phyloP scores from a whole-genome alignment of 2,797 vertebrate genomes.

The Smutsia gigantea region DNA sequence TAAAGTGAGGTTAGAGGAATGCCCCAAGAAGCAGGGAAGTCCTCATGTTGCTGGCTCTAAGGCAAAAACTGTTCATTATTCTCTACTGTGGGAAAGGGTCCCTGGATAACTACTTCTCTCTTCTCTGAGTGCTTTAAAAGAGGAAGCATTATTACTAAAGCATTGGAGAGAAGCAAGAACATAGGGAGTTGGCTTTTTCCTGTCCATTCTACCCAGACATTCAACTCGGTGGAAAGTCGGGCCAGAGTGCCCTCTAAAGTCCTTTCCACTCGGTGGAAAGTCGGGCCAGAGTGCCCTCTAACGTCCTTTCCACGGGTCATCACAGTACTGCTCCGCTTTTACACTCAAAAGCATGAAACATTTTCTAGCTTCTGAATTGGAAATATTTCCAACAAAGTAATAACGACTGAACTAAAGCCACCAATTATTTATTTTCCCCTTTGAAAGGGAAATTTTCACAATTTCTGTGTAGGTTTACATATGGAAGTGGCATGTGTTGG shows the following conservation, averaged over 20 bases:
- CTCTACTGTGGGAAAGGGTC: background rate
- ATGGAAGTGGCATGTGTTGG: background rate
- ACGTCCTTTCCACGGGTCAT: slow-evolving; percentile 38
- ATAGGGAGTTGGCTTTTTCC: background rate
- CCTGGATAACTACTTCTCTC: background rate
- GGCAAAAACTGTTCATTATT: background rate
- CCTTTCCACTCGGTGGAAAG: slow-evolving; percentile 44
- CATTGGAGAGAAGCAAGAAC: background rate
- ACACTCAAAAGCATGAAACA: background rate
- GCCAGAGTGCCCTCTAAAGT: slow-evolving; percentile 71
- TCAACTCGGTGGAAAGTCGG: slow-evolving; percentile 55
- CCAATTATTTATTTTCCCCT: background rate
- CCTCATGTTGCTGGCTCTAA: background rate
- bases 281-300: slow-evolving; percentile 71
- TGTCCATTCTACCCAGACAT: background rate
- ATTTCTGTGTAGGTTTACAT: background rate
- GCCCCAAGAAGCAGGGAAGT: background rate
- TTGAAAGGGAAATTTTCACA: background rate
- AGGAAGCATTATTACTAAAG: background rate
- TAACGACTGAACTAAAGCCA: background rate
- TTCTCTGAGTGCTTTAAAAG: background rate
- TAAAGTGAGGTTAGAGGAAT: background rate
- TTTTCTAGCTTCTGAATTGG: background rate
- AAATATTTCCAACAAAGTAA: slow-evolving; percentile 23
- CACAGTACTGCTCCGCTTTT: background rate